Conservation (phyloP, 2,797 vertebrate species). For the Artibeus jamaicensis region DNA sequence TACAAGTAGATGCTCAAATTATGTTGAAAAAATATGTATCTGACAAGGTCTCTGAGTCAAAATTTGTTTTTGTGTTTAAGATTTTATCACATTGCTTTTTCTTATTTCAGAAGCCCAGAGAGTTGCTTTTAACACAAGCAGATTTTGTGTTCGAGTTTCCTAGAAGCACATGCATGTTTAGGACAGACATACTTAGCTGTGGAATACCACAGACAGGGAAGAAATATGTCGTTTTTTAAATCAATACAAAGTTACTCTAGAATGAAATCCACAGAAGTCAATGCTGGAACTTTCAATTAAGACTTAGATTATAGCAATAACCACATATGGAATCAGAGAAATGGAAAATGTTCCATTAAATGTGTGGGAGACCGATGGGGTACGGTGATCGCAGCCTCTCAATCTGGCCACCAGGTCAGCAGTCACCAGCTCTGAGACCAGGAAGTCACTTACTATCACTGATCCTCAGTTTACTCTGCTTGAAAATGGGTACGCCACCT, state of each 20-base stretch:
- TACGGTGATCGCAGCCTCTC: neutral
- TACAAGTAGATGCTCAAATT: neutral
- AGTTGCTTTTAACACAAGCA: neutral
- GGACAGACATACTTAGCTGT: neutral
- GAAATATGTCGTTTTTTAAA: neutral
- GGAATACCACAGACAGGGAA: neutral
- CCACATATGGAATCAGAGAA: neutral
- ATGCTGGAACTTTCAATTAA: neutral
- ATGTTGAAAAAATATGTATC: neutral
- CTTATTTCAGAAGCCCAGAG: neutral
- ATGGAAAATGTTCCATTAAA: neutral
- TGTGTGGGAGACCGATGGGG: neutral
- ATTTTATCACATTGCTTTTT: neutral
- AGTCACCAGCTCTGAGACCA: neutral
- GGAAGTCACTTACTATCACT: neutral
- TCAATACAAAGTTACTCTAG: neutral
- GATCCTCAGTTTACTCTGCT: neutral
- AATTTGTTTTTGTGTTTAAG: neutral
- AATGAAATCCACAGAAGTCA: conserved; percentile 18
- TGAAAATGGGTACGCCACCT: neutral
- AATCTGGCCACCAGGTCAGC: neutral
- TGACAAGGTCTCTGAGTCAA: neutral
- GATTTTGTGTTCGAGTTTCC: neutral
- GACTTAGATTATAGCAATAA: neutral
- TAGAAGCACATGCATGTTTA: neutral